phyloP scores from a whole-genome alignment of 1,140 invertebrate species.

The Melanaphis sacchari region DNA sequence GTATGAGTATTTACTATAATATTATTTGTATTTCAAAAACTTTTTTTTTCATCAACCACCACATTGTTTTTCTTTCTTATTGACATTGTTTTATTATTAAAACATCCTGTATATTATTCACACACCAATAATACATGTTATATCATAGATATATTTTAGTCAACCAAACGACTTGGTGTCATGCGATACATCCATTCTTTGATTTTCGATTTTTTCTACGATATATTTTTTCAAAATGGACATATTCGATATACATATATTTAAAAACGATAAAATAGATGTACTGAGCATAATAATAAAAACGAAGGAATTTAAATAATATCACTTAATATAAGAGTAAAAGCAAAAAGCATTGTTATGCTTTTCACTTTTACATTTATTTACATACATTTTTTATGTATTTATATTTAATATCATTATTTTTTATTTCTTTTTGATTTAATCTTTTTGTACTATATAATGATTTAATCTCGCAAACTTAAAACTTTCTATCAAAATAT shows the following conservation, averaged over 20 bases:
- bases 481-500: too few relatives aligned
- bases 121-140: neutral
- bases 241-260: neutral
- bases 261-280: neutral
- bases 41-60: neutral
- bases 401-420: neutral
- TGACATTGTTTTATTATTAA: neutral
- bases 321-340: neutral
- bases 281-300: too few relatives aligned
- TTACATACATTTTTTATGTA: neutral
- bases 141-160: neutral
- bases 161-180: neutral
- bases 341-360: neutral
- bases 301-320: neutral
- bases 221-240: neutral
- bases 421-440: neutral
- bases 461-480: neutral
- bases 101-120: neutral
- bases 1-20: neutral
- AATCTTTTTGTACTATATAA: neutral
- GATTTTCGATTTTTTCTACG: too few relatives aligned
- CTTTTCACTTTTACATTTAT: neutral
- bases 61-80: neutral
- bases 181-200: neutral
- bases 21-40: neutral